Conservation (phyloP, 2,888 invertebrate genomes). For the Fissipunctia ypsillon region DNA sequence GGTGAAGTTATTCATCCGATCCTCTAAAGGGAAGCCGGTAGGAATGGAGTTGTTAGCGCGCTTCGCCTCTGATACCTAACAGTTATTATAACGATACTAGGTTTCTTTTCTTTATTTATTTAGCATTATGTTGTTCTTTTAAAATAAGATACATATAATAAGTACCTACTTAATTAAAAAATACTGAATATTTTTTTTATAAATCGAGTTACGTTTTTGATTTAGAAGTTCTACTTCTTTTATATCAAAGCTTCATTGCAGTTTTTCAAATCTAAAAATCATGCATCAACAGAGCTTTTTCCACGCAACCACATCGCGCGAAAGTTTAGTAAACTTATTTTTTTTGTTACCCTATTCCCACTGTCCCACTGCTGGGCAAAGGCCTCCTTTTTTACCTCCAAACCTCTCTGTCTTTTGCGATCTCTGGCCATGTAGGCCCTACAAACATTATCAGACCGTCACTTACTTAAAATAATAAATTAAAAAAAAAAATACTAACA, state of each 20-base stretch:
- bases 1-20: no score
- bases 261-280: not conserved
- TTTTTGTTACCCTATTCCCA: no score
- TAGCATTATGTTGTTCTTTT: not conserved
- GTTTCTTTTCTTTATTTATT: not conserved
- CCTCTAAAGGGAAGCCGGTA: no score
- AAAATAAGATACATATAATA: no score
- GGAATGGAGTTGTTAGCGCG: no score
- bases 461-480: conserved; percentile 6
- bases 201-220: not conserved
- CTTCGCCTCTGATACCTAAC: no score
- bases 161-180: not conserved
- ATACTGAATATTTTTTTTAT: not conserved
- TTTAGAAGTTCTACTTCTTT: not conserved
- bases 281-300: conserved; percentile 9
- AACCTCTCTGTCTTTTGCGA: no score
- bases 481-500: conserved; percentile 76
- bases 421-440: no score
- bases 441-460: no score
- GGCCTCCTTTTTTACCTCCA: no score
- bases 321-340: not conserved
- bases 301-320: not conserved
- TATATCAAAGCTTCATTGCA: not conserved
- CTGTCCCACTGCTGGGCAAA: no score
- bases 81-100: not conserved